Evolutionary conservation across 2,113 vertebrate genomes (phyloP).

Genomic region (Gadus chalcogrammus): DNA sequence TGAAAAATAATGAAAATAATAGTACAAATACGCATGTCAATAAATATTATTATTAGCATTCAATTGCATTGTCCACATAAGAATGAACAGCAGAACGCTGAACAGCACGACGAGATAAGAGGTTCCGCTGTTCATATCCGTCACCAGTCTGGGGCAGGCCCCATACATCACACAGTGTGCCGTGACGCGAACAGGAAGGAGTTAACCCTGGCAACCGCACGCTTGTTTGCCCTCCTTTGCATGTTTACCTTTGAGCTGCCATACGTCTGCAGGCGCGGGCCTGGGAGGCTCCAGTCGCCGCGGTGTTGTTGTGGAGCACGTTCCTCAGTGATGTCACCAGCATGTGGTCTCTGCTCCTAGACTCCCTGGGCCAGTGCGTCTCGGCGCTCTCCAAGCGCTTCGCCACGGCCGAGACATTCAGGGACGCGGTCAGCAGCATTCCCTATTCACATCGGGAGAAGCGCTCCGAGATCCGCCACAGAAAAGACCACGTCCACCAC

Average conservation of each 20-base stretch:
- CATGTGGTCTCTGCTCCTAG: conserved; percentile 55
- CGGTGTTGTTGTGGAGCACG: background rate
- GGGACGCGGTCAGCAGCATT: conserved; percentile 59
- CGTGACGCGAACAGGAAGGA: background rate
- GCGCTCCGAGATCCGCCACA: conserved; percentile 69
- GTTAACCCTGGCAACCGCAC: conserved; percentile 25
- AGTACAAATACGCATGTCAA: too few species aligned
- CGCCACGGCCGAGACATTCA: conserved; percentile 62
- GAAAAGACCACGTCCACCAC: conserved; percentile 61
- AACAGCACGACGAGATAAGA: too few species aligned
- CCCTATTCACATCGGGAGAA: conserved; percentile 67
- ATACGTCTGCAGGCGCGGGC: conserved; percentile 5
- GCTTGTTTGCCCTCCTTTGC: conserved; percentile 45
- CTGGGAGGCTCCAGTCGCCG: background rate
- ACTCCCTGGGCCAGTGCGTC: conserved; percentile 74
- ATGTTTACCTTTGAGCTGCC: conserved; percentile 26
- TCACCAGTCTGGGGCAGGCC: too few species aligned
- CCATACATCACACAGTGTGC: too few species aligned
- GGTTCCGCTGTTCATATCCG: too few species aligned
- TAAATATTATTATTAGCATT: too few species aligned
- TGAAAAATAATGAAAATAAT: too few species aligned
- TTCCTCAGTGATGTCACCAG: conserved; percentile 15
- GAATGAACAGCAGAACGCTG: too few species aligned
- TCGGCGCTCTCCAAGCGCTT: conserved; percentile 73
- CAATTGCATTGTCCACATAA: too few species aligned